Base-by-base conservation (phyloP, 2,888 invertebrate genomes). In the Epirrhoe alternata region DNA sequence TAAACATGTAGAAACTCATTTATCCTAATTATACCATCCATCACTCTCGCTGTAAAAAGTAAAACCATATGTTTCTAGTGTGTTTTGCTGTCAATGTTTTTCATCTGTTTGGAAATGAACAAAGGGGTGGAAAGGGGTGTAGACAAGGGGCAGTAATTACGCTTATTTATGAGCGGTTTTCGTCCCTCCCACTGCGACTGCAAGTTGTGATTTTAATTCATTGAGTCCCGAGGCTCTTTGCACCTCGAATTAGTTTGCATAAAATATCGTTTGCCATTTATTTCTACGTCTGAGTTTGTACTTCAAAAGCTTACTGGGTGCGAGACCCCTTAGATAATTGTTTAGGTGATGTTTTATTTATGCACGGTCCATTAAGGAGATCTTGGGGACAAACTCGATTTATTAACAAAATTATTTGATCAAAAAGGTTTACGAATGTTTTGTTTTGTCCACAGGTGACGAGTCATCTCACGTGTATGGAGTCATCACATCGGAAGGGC, bases 401-500 rank as follows among this genome's bases (percentile, higher is more conserved):
- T 73, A 75, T 70, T 71, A 61, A 69, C 17, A 55, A 31, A 31
- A 35, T 61, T 24, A 33, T 53, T 54, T 31, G 6, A 30, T 7
- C n/a, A 52, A 60, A 12, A 24, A 45, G 45, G 33, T 33, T 42
- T 51, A 6, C 1, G 10, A 50, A 33, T 30, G 7, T 1, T 7
- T 4, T 53, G 14, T 49, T 60, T 69, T 80, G 69, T 67, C 94
- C 95, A 45, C 94, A 97, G 97, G 96, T 93, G 97, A 98, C 79
- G 97, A 97, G 72, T 94, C 94, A 56, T 96, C 98, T 12, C 91
- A 95, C 74, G 97, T 98, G 61, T 96, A 97, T 82, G 98, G 98
- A 49, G 94, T 98, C 78, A 95, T 98, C 77, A 98, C 98, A 68
- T 94, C 95, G 66, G 97, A 97, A 68, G 98, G 98, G 64, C 94